Evolutionary conservation across 2,113 vertebrate species (phyloP).

Genomic region (Passer domesticus): DNA sequence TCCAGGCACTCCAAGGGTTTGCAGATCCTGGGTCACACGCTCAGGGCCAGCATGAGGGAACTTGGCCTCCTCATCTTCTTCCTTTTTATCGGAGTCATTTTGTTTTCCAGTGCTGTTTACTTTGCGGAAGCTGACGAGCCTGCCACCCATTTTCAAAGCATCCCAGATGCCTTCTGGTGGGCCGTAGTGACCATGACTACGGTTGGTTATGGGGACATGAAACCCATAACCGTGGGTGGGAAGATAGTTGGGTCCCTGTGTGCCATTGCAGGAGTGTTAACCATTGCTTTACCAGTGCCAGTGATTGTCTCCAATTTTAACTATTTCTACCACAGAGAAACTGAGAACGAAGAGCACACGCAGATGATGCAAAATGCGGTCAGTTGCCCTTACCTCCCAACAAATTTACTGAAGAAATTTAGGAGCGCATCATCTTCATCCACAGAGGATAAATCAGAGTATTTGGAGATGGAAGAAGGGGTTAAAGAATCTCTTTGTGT

Average conservation of each 20-base stretch:
- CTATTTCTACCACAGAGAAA: conserved; percentile 99
- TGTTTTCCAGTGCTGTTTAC: conserved; percentile 98
- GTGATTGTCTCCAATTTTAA: conserved; percentile 99
- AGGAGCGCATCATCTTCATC: conserved; percentile 92
- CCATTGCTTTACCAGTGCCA: conserved; percentile 97
- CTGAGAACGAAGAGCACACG: conserved; percentile 92
- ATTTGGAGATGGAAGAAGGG: conserved; percentile 98
- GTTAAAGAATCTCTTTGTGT: conserved; percentile 95
- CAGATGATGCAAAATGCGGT: conserved; percentile 85
- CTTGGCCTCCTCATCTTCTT: conserved; percentile 98
- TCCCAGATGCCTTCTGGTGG: conserved; percentile 99
- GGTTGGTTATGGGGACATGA: conserved; percentile 99
- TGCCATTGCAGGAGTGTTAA: conserved; percentile 96
- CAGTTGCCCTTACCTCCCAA: conserved; percentile 90
- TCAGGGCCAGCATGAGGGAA: conserved; percentile 96
- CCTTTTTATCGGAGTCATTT: conserved; percentile 96
- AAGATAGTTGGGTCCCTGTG: conserved; percentile 98
- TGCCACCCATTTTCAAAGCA: conserved; percentile 95
- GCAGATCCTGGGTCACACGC: conserved; percentile 97
- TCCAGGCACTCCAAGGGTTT: conserved; percentile 97
- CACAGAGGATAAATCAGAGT: conserved; percentile 94
- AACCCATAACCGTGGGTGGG: conserved; percentile 96
- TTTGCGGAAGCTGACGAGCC: conserved; percentile 97
- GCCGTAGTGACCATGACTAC: conserved; percentile 99
- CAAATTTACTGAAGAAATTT: conserved; percentile 89